Percentiles rank a stretch among this genome's conserved stretches.
These are phyloP conservation scores for Oncorhynchus kisutch DNA, from an alignment of 2,113 vertebrate species.

Conservation along the genomic window DNA sequence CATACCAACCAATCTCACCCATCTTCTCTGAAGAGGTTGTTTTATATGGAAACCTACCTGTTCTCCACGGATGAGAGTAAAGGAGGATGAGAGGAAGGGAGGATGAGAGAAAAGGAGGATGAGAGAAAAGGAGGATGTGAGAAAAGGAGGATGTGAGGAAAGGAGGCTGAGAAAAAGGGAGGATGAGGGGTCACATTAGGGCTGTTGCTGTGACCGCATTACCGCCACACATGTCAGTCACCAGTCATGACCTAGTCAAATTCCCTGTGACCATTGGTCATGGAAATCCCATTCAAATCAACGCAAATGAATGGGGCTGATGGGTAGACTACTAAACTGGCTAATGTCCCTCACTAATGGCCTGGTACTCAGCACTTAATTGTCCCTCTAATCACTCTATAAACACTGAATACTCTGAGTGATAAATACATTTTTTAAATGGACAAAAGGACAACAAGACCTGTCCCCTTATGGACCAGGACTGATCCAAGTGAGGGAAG, in stretches of 20 bases:
- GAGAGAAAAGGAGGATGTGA: background rate
- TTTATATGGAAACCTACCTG: background rate
- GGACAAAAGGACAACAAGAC: no score
- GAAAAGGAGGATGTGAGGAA: background rate
- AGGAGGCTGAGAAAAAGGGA: background rate
- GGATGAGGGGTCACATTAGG: background rate
- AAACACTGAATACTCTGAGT: no score
- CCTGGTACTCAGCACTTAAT: no score
- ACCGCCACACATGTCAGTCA: constrained; percentile 3
- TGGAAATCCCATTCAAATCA: background rate
- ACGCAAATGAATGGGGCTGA: no score
- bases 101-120: background rate
- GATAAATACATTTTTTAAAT: no score
- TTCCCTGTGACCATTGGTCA: no score
- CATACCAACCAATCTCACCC: no score
- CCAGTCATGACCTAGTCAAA: background rate
- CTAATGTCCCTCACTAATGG: no score
- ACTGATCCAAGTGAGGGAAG: background rate
- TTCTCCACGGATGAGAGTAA: background rate
- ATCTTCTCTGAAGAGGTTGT: background rate
- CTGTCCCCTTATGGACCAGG: no score
- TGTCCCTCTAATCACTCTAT: no score
- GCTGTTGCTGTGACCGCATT: background rate
- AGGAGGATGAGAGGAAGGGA: background rate
- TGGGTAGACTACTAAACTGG: no score